These are phyloP conservation scores for Poecilia gillii DNA, from an alignment of 2,797 vertebrate species.

Conservation along the genomic window DNA sequence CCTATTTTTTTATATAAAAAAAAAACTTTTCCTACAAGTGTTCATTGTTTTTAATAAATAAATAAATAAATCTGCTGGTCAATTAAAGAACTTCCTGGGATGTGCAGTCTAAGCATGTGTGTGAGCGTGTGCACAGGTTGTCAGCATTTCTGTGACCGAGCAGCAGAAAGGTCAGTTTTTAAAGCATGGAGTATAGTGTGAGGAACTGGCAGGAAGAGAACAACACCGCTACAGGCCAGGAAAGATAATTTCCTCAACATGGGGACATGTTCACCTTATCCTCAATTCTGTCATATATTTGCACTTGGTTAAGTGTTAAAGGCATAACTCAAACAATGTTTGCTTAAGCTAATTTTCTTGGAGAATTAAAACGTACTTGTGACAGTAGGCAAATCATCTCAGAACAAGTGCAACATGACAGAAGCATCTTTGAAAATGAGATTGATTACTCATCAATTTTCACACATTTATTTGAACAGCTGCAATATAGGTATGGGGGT, in stretches of 20 bases:
- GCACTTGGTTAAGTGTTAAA: conserved; percentile 3
- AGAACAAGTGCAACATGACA: neutral
- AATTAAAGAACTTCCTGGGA: conserved; percentile 28
- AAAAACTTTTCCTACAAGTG: neutral
- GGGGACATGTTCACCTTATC: conserved; percentile 57
- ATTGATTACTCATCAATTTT: neutral
- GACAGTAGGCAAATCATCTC: neutral
- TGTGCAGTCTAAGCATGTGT: neutral
- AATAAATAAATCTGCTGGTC: conserved; percentile 15
- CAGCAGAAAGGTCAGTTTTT: conserved; percentile 36
- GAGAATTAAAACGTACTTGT: neutral
- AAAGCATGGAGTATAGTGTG: conserved; percentile 21
- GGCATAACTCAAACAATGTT: neutral
- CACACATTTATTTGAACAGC: neutral
- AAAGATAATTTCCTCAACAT: conserved; percentile 57
- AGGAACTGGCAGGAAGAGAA: conserved; percentile 59
- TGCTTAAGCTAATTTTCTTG: neutral
- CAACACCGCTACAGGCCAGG: conserved; percentile 39
- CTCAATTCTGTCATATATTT: neutral
- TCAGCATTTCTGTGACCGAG: too few species aligned
- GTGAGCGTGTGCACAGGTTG: conserved; percentile 9
- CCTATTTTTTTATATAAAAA: neutral
- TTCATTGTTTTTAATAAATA: neutral
- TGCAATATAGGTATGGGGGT: neutral
- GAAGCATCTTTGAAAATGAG: neutral